Evolutionary conservation across 1,140 invertebrate species (phyloP), one percentile per base, ranked within the genome.

Genomic region (Drosophila parabipectinata): DNA sequence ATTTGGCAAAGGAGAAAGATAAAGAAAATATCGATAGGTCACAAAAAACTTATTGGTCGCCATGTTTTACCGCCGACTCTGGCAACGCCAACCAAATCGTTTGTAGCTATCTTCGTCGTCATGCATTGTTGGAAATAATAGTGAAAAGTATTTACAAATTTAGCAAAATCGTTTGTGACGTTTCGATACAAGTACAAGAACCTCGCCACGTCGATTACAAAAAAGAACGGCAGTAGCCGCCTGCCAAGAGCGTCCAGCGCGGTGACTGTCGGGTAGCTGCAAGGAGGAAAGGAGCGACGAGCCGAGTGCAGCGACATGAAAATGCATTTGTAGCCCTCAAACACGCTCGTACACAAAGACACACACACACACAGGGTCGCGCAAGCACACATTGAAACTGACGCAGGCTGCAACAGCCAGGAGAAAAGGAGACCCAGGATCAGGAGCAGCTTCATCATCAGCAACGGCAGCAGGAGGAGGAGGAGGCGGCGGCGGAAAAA

Each of bases 251-350:
- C 67, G 62, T 73, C 77, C 62, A 72, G 62, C 62, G 63, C 28
- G 69, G 30, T 32, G 45, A 64, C n/a, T 2, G 14, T 14, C 41
- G 21, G 9, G 28, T 9, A 24, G 1, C n/a, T 21, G 50, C 47
- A 34, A 61, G 48, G 26, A 71, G 68, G 54, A 78, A 9, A 45
- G 30, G 32, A 30, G 60, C 63, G 59, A 78, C 60, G 75, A 79
- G 78, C 75, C 75, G 83, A 87, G 78, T 87, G 83, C 82, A 88
- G 87, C 88, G 87, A 78, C 75, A 72, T 51, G 56, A 85, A 85
- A 85, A 85, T 85, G 82, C 82, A 87, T 87, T 85, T 88, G 83
- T 85, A 73, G 80, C 73, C 51, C 60, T 21, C 44, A 44, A 18
- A 44, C n/a, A 57, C 73, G 63, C 61, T 62, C 63, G 58, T 45